Percentiles rank a stretch among this genome's conserved stretches.
phyloP scores from a whole-genome alignment of 2,113 vertebrate species.

The Dasypus novemcinctus region DNA sequence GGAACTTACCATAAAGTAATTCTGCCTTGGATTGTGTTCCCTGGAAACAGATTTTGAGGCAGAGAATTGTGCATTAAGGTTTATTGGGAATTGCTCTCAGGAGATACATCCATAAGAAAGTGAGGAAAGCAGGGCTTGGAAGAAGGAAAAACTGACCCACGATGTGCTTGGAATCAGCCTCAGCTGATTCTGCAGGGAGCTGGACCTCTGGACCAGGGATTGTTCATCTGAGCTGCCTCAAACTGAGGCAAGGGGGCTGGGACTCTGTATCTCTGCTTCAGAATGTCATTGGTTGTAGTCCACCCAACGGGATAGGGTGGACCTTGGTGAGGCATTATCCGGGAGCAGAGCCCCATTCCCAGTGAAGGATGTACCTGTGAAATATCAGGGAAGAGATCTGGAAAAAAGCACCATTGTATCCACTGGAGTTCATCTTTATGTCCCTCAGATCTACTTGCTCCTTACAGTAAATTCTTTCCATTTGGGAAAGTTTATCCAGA shows the following conservation, averaged over 20 bases:
- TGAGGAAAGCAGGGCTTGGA: not conserved
- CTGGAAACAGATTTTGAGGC: not conserved
- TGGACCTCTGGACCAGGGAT: not conserved
- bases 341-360: not conserved
- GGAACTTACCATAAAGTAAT: not conserved
- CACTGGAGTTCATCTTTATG: not conserved
- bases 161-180: not conserved
- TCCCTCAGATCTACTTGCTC: not conserved
- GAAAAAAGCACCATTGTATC: not conserved
- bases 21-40: not conserved
- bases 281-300: not conserved
- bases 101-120: not conserved
- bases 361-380: not conserved
- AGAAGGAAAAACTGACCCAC: not conserved
- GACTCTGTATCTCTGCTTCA: not conserved
- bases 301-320: not conserved
- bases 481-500: not conserved
- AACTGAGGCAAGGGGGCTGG: not conserved
- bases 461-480: not conserved
- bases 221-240: not conserved
- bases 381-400: not conserved
- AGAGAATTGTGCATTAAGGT: too few species aligned
- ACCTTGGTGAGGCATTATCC: not conserved
- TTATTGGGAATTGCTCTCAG: not conserved
- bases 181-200: not conserved